A percentile compares a stretch with the other conserved stretches of the same genome.
Evolutionary conservation across 2,888 invertebrate species (phyloP).

Genomic region (Hanleya hanleyi): DNA sequence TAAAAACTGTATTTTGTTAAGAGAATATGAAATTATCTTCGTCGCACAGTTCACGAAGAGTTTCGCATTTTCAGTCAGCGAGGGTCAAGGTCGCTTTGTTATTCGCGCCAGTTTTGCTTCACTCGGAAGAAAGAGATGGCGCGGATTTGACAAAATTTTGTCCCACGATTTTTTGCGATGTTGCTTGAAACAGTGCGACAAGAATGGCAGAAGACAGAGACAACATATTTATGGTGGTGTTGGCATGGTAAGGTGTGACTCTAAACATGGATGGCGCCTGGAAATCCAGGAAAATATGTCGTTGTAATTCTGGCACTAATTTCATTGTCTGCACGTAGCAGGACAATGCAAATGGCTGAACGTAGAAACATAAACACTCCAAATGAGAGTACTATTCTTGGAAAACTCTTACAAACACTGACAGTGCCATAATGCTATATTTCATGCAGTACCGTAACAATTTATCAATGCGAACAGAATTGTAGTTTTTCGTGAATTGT

Average conservation of each 20-base stretch:
- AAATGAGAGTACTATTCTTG: background rate
- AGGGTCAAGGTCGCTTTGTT: background rate
- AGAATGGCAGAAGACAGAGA: background rate
- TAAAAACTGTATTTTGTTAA: too few relatives aligned
- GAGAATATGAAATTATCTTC: too few relatives aligned
- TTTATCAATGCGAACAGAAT: background rate
- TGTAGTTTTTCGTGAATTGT: background rate
- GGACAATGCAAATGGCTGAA: background rate
- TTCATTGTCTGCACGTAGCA: background rate
- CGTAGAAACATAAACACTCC: background rate
- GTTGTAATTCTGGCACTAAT: background rate
- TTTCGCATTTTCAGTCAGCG: too few relatives aligned
- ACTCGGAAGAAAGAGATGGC: constrained; percentile 3
- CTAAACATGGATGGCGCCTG: background rate
- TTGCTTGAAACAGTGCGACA: background rate
- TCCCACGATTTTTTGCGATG: background rate
- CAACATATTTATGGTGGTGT: background rate
- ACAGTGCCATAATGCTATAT: background rate
- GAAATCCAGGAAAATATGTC: background rate
- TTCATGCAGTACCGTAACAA: background rate
- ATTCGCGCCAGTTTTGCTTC: constrained; percentile 7
- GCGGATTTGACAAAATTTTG: background rate
- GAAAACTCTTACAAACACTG: background rate
- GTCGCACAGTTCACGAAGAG: too few relatives aligned
- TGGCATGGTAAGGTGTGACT: background rate